Percentiles rank a stretch among this genome's conserved stretches.
phyloP scores from a whole-genome alignment of 2,888 invertebrate species.

The Microchrysa polita region DNA sequence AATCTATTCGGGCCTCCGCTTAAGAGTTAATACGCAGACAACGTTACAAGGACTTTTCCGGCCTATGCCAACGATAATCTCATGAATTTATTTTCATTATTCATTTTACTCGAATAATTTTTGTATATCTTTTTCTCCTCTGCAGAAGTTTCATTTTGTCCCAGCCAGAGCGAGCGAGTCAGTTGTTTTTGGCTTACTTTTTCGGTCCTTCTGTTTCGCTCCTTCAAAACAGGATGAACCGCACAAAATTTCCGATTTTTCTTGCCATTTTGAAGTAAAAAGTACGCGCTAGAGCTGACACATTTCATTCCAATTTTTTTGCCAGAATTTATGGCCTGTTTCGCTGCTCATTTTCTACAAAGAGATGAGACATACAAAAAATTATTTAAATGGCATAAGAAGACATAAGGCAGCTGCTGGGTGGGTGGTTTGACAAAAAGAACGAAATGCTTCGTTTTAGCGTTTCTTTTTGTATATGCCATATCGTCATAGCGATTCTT shows the following conservation, averaged over 20 bases:
- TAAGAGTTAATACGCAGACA: neutral
- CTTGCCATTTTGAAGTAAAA: no score
- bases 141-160: neutral
- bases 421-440: neutral
- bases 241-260: no score
- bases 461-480: neutral
- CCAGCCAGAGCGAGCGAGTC: no score
- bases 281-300: conserved; percentile 3
- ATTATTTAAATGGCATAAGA: conserved; percentile 26
- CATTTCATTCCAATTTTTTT: conserved; percentile 28
- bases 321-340: conserved; percentile 33
- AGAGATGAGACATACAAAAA: neutral
- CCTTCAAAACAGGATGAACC: neutral
- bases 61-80: conserved; percentile 10
- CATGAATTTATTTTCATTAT: conserved; percentile 17
- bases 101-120: conserved; percentile 31
- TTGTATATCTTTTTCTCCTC: neutral
- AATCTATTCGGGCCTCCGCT: neutral
- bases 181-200: no score
- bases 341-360: neutral
- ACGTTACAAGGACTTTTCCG: neutral
- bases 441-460: conserved; percentile 4
- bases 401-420: no score
- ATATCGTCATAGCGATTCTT: conserved; percentile 10
- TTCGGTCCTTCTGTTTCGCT: no score